Conservation (phyloP, 64 coral and sea anemone species). For the Actinia equina region DNA sequence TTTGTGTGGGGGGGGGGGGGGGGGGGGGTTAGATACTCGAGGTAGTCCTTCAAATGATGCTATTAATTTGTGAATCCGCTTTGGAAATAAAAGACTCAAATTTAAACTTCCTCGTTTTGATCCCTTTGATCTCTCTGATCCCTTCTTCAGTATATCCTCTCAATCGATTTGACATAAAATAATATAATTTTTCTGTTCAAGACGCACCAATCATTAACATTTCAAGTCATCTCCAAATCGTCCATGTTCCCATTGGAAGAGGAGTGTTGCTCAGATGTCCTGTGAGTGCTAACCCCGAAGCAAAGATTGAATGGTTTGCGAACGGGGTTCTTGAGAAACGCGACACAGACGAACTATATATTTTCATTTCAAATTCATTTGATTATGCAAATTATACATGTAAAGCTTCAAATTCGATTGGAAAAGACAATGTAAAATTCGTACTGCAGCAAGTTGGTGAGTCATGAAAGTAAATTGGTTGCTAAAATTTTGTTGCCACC, state of each 20-base stretch:
- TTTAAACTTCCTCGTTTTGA: no score
- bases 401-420: neutral
- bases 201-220: neutral
- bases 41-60: no score
- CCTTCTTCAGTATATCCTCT: no score
- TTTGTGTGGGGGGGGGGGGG: no score
- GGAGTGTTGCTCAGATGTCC: neutral
- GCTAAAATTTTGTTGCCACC: no score
- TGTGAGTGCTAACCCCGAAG: neutral
- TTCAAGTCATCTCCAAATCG: neutral
- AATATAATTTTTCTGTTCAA: neutral
- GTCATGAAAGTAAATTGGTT: neutral
- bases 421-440: conserved; percentile 13
- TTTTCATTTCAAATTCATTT: neutral
- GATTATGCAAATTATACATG: conserved; percentile 21
- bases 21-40: no score
- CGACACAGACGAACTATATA: neutral
- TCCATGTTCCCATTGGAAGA: neutral
- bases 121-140: no score
- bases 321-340: neutral
- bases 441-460: conserved; percentile 16
- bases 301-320: neutral
- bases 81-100: no score
- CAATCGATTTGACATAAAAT: no score
- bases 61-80: no score